Evolutionary conservation across 1,140 invertebrate genomes (phyloP).

Genomic region (Lordiphosa mommai): DNA sequence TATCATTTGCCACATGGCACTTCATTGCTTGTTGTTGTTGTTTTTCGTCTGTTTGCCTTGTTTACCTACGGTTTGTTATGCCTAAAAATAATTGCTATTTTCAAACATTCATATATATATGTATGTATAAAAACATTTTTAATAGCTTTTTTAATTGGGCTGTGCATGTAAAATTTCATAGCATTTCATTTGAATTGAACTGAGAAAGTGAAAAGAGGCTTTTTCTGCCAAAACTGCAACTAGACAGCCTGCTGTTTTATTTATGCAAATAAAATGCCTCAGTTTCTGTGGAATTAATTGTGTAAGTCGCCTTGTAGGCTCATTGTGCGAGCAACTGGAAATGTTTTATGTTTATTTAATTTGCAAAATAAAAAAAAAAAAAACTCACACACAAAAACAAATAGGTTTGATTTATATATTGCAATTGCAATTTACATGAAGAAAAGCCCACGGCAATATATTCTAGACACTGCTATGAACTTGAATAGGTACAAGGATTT

Average conservation of each 20-base stretch:
- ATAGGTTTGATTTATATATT: conserved; percentile 53
- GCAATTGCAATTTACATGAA: conserved; percentile 28
- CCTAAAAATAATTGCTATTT: conserved; percentile 68
- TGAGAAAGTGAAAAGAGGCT: conserved; percentile 1
- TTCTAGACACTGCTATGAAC: conserved; percentile 5
- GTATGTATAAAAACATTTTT: conserved; percentile 40
- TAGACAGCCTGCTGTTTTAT: conserved; percentile 30
- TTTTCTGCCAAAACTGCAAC: conserved; percentile 13
- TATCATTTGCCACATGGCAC: conserved; percentile 68
- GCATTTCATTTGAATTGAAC: conserved; percentile 13
- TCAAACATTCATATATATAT: conserved; percentile 17
- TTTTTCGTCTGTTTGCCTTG: conserved; percentile 18
- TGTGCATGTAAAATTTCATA: conserved; percentile 33
- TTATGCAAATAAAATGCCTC: conserved; percentile 38
- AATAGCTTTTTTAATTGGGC: conserved; percentile 60
- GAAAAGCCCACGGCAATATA: not conserved
- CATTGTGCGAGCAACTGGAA: not conserved
- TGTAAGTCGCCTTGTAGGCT: not conserved
- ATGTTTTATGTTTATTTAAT: conserved; percentile 61
- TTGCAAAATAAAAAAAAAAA: conserved; percentile 39
- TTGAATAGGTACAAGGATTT: not conserved
- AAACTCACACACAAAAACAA: conserved; percentile 22
- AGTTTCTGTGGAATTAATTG: conserved; percentile 39
- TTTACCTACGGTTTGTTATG: conserved; percentile 23
- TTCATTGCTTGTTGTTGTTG: conserved; percentile 57